Evolutionary conservation across 2,888 invertebrate genomes (phyloP), one percentile per base, ranked within the genome.

Genomic region (Oithona nana): DNA sequence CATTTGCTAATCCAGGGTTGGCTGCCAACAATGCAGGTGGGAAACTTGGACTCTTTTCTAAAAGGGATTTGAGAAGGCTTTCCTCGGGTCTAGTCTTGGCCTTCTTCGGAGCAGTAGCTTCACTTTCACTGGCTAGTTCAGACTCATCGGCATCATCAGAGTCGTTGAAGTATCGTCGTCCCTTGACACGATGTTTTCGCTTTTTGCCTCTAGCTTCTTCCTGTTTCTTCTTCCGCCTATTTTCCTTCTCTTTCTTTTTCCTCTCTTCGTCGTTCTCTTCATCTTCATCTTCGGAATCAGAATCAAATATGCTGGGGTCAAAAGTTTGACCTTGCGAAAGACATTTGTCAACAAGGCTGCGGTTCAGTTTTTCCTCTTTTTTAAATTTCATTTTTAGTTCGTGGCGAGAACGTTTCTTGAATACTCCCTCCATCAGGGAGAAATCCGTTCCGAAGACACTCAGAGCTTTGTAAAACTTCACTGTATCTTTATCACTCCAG

Each of bases 311-410:
- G 26, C 50, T 26, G 4, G 49, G 24, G 26, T 87, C 81, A 74
- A 85, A 87, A 28, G 79, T 77, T 48, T 81, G 79, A 0, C 81
- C 81, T 66, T 82, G 79, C 13, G 80, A 77, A 1, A 89, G 71
- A 0, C 87, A 88, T 69, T 82, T 83, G 70, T 87, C 85, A 3
- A 89, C 78, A 64, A 86, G 77, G 1, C 74, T 73, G n/a, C 78
- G 74, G 74, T 88, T 88, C 1, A 66, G 56, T 65, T 68, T 70
- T 70, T 94, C 94, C 73, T 95, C 95, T 68, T 86, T 85, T 71
- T 92, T 92, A 71, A 88, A 95, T 75, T 95, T 95, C 30, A 85
- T 75, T 73, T 94, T 94, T 11, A 95, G 75, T 69, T 94, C 92
- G 62, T 81, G 75, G 16, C 94, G 75, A 0, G 80, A 81, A 64